A percentile compares a stretch with the other conserved stretches of the same genome.
phyloP scores from a whole-genome alignment of 2,888 invertebrate species.

The Drosophila leonis region DNA sequence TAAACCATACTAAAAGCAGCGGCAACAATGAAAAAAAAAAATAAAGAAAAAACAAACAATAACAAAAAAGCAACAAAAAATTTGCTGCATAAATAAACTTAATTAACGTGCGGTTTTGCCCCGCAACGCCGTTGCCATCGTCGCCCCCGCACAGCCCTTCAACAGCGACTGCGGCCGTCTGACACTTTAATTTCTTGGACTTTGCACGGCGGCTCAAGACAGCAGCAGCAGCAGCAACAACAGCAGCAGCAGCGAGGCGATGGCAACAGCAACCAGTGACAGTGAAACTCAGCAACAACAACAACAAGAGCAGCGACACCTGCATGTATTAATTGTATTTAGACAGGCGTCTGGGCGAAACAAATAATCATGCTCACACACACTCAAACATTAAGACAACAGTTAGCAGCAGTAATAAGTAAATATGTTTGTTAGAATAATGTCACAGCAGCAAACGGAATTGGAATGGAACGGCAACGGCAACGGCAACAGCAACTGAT shows the following conservation, averaged over 20 bases:
- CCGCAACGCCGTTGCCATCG: slow-evolving; percentile 26
- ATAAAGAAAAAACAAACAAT: slow-evolving; percentile 39
- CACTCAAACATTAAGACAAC: slow-evolving; percentile 20
- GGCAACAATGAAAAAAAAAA: slow-evolving; percentile 46
- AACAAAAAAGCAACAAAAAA: slow-evolving; percentile 33
- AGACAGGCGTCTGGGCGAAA: slow-evolving; percentile 57
- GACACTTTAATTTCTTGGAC: slow-evolving; percentile 76
- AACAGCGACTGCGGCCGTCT: slow-evolving; percentile 48
- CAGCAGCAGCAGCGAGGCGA: slow-evolving; percentile 17
- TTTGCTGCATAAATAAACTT: slow-evolving; percentile 79
- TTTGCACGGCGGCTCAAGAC: slow-evolving; percentile 80
- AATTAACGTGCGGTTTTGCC: slow-evolving; percentile 72
- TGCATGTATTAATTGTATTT: slow-evolving; percentile 65
- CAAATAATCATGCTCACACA: slow-evolving; percentile 36
- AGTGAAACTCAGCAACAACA: slow-evolving; percentile 49
- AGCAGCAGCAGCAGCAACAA: slow-evolving; percentile 37
- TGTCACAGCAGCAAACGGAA: slow-evolving; percentile 41
- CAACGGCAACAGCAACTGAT: slow-evolving; percentile 35
- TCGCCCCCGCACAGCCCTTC: slow-evolving; percentile 19
- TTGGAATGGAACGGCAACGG: slow-evolving; percentile 45
- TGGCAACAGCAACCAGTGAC: slow-evolving; percentile 40
- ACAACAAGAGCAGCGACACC: slow-evolving; percentile 45
- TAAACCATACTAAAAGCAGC: slow-evolving; percentile 54
- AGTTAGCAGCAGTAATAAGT: slow-evolving; percentile 38
- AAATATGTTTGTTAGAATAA: slow-evolving; percentile 45